These are phyloP conservation scores for Pseudomyrmex pallidus DNA, from an alignment of 1,140 invertebrate species.

Conservation along the genomic window DNA sequence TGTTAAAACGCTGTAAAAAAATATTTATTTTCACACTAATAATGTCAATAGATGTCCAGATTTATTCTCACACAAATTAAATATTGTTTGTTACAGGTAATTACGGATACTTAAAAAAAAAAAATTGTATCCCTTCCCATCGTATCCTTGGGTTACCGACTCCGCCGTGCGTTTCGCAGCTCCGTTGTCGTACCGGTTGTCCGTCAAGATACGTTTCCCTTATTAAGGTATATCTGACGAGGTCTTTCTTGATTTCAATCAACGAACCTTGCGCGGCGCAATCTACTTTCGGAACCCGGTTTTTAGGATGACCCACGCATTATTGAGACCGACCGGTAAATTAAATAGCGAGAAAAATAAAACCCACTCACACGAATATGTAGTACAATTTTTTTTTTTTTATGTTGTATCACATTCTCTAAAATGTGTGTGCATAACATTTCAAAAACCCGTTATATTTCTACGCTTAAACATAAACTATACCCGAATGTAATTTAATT, in stretches of 20 bases:
- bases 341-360: background rate
- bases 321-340: background rate
- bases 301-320: constrained; percentile 35
- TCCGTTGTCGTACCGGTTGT: constrained; percentile 65
- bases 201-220: constrained; percentile 70
- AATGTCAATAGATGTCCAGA: too few relatives aligned
- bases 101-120: background rate
- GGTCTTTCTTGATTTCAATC: constrained; percentile 70
- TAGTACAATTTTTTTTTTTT: background rate
- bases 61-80: background rate
- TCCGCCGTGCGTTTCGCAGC: constrained; percentile 26
- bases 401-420: background rate
- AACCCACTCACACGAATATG: background rate
- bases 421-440: background rate
- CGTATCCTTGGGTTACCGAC: constrained; percentile 64
- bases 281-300: constrained; percentile 41
- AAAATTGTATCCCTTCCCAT: constrained; percentile 12
- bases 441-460: background rate
- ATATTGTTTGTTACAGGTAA: constrained; percentile 27
- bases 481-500: constrained; percentile 9
- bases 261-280: constrained; percentile 50
- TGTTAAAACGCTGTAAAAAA: too few relatives aligned
- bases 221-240: constrained; percentile 72
- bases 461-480: background rate
- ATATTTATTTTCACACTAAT: too few relatives aligned